Conservation (phyloP, 2,888 invertebrate genomes). For the Clusia tigrina region DNA sequence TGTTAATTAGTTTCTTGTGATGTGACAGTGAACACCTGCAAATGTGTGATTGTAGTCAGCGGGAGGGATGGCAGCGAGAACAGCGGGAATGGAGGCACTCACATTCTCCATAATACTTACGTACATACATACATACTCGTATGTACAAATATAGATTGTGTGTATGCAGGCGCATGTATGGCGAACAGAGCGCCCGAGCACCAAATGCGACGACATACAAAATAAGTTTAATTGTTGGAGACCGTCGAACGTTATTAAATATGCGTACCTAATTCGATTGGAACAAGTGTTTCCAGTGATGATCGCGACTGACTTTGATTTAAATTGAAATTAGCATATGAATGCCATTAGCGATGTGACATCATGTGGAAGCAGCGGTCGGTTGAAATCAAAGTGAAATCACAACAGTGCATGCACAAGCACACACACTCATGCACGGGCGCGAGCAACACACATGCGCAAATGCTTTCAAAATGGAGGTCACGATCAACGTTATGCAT, state of each 20-base stretch:
- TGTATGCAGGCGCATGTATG: neutral
- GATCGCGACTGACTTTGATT: neutral
- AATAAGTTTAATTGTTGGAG: conserved; percentile 8
- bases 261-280: neutral
- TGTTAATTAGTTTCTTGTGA: conserved; percentile 21
- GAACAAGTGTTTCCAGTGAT: neutral
- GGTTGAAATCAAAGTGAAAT: neutral
- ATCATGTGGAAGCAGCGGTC: conserved; percentile 1
- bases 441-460: too few relatives aligned
- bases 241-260: neutral
- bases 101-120: neutral
- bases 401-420: neutral
- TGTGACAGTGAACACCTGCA: conserved; percentile 29
- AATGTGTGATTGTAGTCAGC: conserved; percentile 15
- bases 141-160: neutral
- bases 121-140: neutral
- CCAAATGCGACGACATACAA: neutral
- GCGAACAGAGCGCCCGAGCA: too few relatives aligned
- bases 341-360: neutral
- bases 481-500: too few relatives aligned
- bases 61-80: conserved; percentile 4
- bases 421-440: too few relatives aligned
- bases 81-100: neutral
- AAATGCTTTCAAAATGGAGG: too few relatives aligned
- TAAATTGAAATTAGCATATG: conserved; percentile 5